Evolutionary conservation across 2,888 invertebrate species (phyloP).

Genomic region (Pedicia rivosa): DNA sequence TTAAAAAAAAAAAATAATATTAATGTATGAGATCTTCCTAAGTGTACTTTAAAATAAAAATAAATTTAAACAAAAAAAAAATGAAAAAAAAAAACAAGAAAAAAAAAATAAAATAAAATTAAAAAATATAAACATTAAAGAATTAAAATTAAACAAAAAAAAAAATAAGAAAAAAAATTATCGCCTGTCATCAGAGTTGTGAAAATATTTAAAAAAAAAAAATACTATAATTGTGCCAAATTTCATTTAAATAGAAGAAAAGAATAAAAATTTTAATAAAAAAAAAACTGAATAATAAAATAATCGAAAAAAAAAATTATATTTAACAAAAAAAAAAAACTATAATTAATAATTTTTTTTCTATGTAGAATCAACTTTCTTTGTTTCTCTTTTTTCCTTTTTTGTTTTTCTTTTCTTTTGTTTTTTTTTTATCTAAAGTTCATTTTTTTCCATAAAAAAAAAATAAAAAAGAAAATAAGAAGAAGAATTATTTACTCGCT

Average conservation of each 20-base stretch:
- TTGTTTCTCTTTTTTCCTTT: too few relatives aligned
- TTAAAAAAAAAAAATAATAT: slow-evolving; percentile 2
- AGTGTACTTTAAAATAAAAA: slow-evolving; percentile 8
- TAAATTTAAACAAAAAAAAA: slow-evolving; percentile 11
- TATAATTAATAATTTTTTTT: too few relatives aligned
- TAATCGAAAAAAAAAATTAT: too few relatives aligned
- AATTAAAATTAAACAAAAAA: slow-evolving; percentile 2
- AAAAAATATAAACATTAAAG: slow-evolving; percentile 12
- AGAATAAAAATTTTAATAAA: not conserved
- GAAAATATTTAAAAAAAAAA: slow-evolving; percentile 4
- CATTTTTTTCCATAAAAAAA: too few relatives aligned
- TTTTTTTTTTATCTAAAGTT: too few relatives aligned
- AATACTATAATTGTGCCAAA: slow-evolving; percentile 5
- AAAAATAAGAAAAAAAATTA: slow-evolving; percentile 4
- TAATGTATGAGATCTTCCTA: slow-evolving; percentile 6
- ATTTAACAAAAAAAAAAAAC: too few relatives aligned
- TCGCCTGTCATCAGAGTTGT: slow-evolving; percentile 6
- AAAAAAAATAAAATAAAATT: slow-evolving; percentile 14
- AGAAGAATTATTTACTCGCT: too few relatives aligned
- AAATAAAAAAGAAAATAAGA: too few relatives aligned
- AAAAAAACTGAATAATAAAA: too few relatives aligned
- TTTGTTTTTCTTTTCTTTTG: too few relatives aligned
- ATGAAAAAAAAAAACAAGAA: slow-evolving; percentile 17
- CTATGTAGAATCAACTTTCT: too few relatives aligned
- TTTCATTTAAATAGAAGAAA: not conserved